phyloP scores from a whole-genome alignment of 1,140 invertebrate genomes.

The Calephelis nemesis region DNA sequence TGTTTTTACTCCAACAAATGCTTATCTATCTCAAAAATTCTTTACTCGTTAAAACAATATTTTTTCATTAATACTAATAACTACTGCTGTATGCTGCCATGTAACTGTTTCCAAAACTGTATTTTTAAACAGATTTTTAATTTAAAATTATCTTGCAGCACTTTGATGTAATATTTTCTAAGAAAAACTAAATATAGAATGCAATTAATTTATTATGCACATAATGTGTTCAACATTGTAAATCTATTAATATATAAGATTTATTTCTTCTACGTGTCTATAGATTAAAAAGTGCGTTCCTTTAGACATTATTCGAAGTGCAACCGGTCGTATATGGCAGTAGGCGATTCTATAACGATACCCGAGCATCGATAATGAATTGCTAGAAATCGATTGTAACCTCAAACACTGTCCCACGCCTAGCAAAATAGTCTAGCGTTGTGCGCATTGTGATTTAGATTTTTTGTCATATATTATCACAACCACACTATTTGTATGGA shows the following conservation, averaged over 20 bases:
- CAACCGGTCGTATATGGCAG: slow-evolving; percentile 7
- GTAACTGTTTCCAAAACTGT: too few relatives aligned
- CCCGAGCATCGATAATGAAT: slow-evolving; percentile 52
- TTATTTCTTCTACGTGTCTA: neutral
- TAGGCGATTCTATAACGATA: slow-evolving; percentile 45
- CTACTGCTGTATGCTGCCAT: too few relatives aligned
- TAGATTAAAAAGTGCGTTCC: slow-evolving; percentile 4
- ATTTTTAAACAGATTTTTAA: too few relatives aligned
- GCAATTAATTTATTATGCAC: neutral
- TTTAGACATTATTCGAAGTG: slow-evolving; percentile 10
- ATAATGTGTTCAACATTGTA: neutral
- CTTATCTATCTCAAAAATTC: too few relatives aligned
- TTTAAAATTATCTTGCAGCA: too few relatives aligned
- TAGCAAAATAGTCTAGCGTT: slow-evolving; percentile 18
- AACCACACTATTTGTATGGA: too few relatives aligned
- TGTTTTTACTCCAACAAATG: too few relatives aligned
- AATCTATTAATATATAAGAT: slow-evolving; percentile 11
- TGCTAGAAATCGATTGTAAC: slow-evolving; percentile 54
- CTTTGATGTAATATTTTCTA: too few relatives aligned
- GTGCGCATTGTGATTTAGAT: neutral
- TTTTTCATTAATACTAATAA: too few relatives aligned
- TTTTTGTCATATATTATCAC: too few relatives aligned
- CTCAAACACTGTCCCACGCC: slow-evolving; percentile 61
- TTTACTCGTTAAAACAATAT: too few relatives aligned
- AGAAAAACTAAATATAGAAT: too few relatives aligned